Base-by-base conservation (phyloP, 2,888 invertebrate genomes). In the Cybosia mesomella region DNA sequence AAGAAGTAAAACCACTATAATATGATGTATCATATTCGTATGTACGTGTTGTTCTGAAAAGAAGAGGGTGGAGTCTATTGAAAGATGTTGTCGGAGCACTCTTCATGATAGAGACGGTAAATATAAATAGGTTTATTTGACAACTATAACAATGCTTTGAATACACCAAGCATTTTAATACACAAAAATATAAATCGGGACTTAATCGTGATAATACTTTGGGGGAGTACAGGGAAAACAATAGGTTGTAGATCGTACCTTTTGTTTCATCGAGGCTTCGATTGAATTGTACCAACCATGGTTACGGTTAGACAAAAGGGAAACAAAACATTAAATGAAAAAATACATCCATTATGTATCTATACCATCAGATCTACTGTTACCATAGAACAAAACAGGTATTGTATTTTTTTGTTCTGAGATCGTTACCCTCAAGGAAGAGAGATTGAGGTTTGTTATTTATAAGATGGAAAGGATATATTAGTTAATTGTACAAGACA, bases 111-210 rank as follows among this genome's bases (percentile, higher is more conserved):
- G n/a, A n/a, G 49, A 49, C 49, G n/a, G n/a, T n/a, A n/a, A 49
- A 49, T 49, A n/a, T n/a, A 49, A 49, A 49, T 49, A 49, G n/a
- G n/a, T n/a, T n/a, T 49, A 49, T n/a, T n/a, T 49, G 9, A 18
- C 49, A 49, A 49, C 49, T 49, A n/a, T 49, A 49, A 49, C 49
- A 49, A 49, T 49, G n/a, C 49, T 49, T 49, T 49, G 49, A 49
- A 4, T 2, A 49, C 43, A 18, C n/a, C 18, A 8, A n/a, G 2
- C n/a, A 49, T 49, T 49, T 18, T 43, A 18, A 49, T 49, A 49
- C 49, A 49, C 49, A 49, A 49, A n/a, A 1, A n/a, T n/a, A n/a
- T 49, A 49, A 49, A 49, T 49, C 49, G n/a, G 1, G 49, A 49
- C 49, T n/a, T 49, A 18, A n/a, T 49, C 49, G 8, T 49, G 49